Evolutionary conservation across 2,888 invertebrate species (phyloP).

Genomic region (Dynastes grantii): DNA sequence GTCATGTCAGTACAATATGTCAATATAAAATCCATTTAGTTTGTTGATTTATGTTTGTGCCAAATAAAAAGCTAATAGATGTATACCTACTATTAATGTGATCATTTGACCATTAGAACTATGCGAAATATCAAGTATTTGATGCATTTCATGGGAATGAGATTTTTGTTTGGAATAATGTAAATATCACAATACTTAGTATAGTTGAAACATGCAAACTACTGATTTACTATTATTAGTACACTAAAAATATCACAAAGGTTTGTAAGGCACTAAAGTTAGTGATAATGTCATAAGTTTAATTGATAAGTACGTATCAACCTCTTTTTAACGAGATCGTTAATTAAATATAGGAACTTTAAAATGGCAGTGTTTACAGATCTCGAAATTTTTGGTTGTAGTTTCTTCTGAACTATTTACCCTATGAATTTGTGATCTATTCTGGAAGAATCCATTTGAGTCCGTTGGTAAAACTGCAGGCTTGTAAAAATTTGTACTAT

Average conservation of each 20-base stretch:
- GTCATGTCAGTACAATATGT: constrained; percentile 13
- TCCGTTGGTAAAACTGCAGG: constrained; percentile 22
- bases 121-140: neutral
- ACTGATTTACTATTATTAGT: constrained; percentile 12
- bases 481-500: constrained; percentile 1
- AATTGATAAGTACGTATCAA: neutral
- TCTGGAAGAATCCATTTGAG: constrained; percentile 25
- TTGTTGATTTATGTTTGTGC: neutral
- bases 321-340: neutral
- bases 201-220: neutral
- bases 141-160: constrained; percentile 14
- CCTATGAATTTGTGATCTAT: constrained; percentile 41
- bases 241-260: constrained; percentile 29
- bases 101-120: neutral
- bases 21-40: neutral
- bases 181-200: constrained; percentile 28
- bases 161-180: constrained; percentile 18
- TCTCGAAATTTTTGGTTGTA: neutral
- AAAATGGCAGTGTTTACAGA: constrained; percentile 26
- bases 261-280: constrained; percentile 25
- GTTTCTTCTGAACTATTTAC: constrained; percentile 1
- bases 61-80: constrained; percentile 13
- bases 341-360: constrained; percentile 18
- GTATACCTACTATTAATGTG: neutral
- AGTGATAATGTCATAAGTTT: neutral